Conservation (phyloP, 2,113 vertebrate species). For the Chaetops frenatus region DNA sequence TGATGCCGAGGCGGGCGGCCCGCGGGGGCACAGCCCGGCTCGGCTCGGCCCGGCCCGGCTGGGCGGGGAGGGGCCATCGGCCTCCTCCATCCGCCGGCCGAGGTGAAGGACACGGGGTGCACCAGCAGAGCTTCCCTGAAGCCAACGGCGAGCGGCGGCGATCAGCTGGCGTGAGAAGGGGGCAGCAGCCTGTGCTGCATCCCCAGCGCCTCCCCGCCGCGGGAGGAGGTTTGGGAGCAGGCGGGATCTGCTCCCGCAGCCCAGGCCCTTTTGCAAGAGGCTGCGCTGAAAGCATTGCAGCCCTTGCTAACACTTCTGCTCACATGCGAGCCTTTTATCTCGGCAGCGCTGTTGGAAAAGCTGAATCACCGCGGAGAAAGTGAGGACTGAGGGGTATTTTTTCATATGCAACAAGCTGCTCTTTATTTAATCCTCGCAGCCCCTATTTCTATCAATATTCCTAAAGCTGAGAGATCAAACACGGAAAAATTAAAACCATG, state of each 20-base stretch:
- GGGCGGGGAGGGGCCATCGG: not conserved
- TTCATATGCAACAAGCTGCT: not conserved
- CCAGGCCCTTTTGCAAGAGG: not conserved
- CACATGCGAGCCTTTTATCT: slow-evolving; percentile 6
- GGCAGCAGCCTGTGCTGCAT: not conserved
- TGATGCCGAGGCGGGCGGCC: not conserved
- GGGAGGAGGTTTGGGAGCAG: not conserved
- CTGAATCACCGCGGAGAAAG: not conserved
- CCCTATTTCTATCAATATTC: slow-evolving; percentile 14
- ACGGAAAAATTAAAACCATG: slow-evolving; percentile 51
- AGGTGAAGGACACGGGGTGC: not conserved
- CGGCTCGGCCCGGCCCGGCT: not conserved
- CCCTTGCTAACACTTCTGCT: not conserved
- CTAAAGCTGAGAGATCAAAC: slow-evolving; percentile 39
- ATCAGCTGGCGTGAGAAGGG: not conserved
- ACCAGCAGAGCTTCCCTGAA: slow-evolving; percentile 52
- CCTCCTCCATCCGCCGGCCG: slow-evolving; percentile 21
- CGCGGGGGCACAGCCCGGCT: not conserved
- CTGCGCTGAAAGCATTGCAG: not conserved
- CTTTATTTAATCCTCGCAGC: slow-evolving; percentile 29
- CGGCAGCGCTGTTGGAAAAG: slow-evolving; percentile 25
- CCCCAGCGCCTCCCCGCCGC: not conserved
- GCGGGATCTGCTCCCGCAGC: not conserved
- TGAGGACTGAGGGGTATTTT: not conserved
- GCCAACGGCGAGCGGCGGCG: slow-evolving; percentile 30